Evolutionary conservation across 2,797 vertebrate genomes (phyloP).

Genomic region (Pterois miles): DNA sequence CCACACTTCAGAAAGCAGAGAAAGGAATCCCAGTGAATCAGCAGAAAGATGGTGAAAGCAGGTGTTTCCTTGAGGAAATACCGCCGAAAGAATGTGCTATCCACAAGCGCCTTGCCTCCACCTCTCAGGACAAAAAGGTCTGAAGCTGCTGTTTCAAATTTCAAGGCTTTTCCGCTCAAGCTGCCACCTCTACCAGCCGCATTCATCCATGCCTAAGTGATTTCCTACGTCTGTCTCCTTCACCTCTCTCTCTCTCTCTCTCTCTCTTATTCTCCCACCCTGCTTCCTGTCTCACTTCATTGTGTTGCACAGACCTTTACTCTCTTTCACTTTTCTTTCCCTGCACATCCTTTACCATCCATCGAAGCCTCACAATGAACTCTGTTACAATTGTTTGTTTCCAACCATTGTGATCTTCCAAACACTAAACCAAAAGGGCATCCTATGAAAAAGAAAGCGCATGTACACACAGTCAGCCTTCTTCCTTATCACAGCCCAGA

Average conservation of each 20-base stretch:
- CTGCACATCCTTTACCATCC: conserved; percentile 8
- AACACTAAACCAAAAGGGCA: conserved; percentile 13
- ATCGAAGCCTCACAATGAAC: neutral
- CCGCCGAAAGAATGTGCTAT: conserved; percentile 74
- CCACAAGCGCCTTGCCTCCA: conserved; percentile 55
- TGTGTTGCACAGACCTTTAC: conserved; percentile 11
- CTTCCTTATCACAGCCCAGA: neutral
- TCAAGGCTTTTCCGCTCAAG: conserved; percentile 73
- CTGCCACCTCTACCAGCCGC: conserved; percentile 67
- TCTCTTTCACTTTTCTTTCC: neutral
- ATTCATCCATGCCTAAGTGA: conserved; percentile 72
- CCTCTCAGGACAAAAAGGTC: conserved; percentile 66
- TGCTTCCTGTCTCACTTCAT: conserved; percentile 30
- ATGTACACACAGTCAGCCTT: neutral
- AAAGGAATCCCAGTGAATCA: conserved; percentile 67
- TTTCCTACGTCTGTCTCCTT: conserved; percentile 70
- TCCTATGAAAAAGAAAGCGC: neutral
- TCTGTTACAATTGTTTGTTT: conserved; percentile 10
- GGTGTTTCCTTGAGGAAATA: conserved; percentile 84
- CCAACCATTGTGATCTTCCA: neutral
- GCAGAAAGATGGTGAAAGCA: conserved; percentile 74
- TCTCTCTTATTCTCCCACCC: conserved; percentile 15
- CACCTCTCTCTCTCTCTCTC: conserved; percentile 12
- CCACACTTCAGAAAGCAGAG: conserved; percentile 7
- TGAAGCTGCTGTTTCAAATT: conserved; percentile 74